These are phyloP conservation scores for Temnothorax longispinosus DNA, from an alignment of 1,140 invertebrate genomes.

Conservation along the genomic window DNA sequence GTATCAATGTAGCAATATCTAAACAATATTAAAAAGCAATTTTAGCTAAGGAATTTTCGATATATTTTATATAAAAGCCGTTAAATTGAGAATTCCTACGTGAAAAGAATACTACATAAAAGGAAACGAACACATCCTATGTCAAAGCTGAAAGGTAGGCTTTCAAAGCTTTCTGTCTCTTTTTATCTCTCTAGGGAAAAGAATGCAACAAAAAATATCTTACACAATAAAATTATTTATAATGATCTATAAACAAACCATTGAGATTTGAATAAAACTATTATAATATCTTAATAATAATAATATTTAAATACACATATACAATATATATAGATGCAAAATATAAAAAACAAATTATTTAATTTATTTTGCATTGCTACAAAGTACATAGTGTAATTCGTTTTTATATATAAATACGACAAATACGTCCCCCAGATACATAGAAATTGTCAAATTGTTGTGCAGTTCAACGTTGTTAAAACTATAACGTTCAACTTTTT, in stretches of 20 bases:
- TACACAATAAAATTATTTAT: background rate
- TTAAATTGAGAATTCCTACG: slow-evolving; percentile 22
- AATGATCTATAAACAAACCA: background rate
- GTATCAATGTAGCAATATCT: background rate
- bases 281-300: background rate
- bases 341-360: background rate
- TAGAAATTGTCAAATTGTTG: background rate
- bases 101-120: slow-evolving; percentile 31
- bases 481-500: background rate
- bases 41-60: background rate
- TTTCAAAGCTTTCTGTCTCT: background rate
- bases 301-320: background rate
- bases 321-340: too few species aligned
- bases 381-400: background rate
- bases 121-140: background rate
- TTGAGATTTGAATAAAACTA: background rate
- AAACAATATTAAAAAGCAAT: background rate
- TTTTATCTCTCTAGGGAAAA: background rate
- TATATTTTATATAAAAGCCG: slow-evolving; percentile 33
- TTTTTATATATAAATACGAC: background rate
- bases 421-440: background rate
- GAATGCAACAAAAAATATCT: background rate
- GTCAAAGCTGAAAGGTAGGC: slow-evolving; percentile 11
- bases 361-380: background rate
- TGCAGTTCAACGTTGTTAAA: slow-evolving; percentile 16